Evolutionary conservation across 2,888 invertebrate genomes (phyloP).

Genomic region (Opisthograptis luteolata): DNA sequence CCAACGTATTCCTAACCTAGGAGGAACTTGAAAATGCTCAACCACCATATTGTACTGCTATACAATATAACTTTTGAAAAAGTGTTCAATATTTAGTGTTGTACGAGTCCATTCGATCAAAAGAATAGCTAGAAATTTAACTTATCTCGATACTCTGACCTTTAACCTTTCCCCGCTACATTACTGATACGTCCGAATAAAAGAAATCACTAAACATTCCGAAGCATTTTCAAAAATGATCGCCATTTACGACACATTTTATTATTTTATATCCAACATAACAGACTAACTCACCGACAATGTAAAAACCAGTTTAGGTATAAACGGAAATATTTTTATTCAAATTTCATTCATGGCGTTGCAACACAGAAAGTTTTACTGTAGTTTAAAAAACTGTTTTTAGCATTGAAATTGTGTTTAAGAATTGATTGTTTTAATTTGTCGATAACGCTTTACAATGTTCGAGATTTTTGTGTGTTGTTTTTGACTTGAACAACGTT

Average conservation of each 20-base stretch:
- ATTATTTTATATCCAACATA: conserved; percentile 30
- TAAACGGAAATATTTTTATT: conserved; percentile 34
- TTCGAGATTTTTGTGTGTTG: no score
- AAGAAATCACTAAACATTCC: conserved; percentile 24
- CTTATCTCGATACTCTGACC: conserved; percentile 3
- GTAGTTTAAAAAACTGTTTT: conserved; percentile 1
- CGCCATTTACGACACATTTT: conserved; percentile 30
- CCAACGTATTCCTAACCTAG: no score
- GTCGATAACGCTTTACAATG: no score
- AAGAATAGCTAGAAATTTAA: background rate
- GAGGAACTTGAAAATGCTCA: no score
- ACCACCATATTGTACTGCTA: no score
- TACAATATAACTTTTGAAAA: no score
- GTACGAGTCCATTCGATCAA: background rate
- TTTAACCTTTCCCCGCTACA: conserved; percentile 18
- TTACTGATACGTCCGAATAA: conserved; percentile 7
- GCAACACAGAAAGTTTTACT: conserved; percentile 26
- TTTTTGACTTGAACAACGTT: no score
- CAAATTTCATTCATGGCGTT: conserved; percentile 35
- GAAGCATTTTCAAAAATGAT: conserved; percentile 25
- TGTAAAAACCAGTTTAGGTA: conserved; percentile 23
- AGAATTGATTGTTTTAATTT: conserved; percentile 18
- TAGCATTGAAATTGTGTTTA: conserved; percentile 11
- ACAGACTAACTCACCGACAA: conserved; percentile 25
- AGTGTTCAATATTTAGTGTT: no score